These are phyloP conservation scores for Chaenodraco wilsoni DNA, from an alignment of 2,797 vertebrate species.

Conservation along the genomic window DNA sequence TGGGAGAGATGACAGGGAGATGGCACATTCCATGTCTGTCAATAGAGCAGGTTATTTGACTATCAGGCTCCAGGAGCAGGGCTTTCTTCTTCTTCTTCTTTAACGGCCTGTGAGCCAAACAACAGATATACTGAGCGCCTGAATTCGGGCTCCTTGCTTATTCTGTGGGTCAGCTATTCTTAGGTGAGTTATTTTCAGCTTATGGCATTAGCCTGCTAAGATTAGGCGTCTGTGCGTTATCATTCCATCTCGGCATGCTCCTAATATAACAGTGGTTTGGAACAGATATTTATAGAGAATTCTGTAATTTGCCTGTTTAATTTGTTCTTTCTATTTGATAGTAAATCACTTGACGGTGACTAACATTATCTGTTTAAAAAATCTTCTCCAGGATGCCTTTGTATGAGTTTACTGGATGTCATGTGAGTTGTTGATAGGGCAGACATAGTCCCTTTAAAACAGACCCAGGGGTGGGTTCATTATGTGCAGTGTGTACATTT, in stretches of 20 bases:
- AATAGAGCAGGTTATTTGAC: conserved; percentile 64
- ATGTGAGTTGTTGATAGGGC: conserved; percentile 22
- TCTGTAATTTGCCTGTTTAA: conserved; percentile 90
- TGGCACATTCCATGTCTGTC: conserved; percentile 67
- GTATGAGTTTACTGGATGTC: conserved; percentile 25
- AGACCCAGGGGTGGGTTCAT: neutral
- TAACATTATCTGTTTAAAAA: conserved; percentile 52
- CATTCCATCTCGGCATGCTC: conserved; percentile 94
- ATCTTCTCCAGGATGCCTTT: conserved; percentile 21
- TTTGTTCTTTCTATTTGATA: conserved; percentile 82
- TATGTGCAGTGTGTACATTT: neutral
- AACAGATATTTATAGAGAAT: conserved; percentile 94
- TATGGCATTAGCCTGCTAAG: conserved; percentile 98
- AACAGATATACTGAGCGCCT: conserved; percentile 68
- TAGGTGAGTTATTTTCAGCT: conserved; percentile 98
- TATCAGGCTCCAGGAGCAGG: conserved; percentile 33
- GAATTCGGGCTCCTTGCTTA: conserved; percentile 85
- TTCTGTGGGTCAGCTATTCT: conserved; percentile 99
- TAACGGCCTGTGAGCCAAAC: conserved; percentile 66
- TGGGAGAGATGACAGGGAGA: conserved; percentile 32
- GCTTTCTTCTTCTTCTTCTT: conserved; percentile 42
- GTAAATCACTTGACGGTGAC: conserved; percentile 62
- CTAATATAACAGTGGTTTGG: conserved; percentile 94
- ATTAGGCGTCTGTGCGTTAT: conserved; percentile 97
- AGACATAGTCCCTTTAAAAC: conserved; percentile 12